These are phyloP conservation scores for Pherbina coryleti DNA, from an alignment of 2,888 invertebrate species.

Conservation along the genomic window DNA sequence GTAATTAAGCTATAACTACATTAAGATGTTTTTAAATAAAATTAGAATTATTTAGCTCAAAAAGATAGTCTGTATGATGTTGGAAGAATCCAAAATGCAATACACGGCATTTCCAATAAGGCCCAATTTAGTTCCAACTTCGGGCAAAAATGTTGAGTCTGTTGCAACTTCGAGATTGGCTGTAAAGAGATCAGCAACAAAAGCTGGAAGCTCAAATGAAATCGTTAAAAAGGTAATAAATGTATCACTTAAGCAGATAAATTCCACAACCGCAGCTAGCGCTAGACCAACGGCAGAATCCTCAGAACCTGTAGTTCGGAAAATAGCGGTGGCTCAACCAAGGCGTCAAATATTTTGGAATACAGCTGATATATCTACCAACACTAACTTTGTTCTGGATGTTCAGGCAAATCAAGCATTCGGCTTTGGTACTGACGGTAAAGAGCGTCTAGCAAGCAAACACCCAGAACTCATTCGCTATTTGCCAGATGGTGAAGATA, in stretches of 20 bases:
- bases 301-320: conserved; percentile 22
- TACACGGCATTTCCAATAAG: conserved; percentile 61
- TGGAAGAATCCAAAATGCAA: conserved; percentile 68
- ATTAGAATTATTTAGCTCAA: conserved; percentile 55
- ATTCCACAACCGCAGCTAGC: not conserved
- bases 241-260: not conserved
- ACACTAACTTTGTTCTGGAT: conserved; percentile 75
- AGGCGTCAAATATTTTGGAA: conserved; percentile 73
- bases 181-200: conserved; percentile 59
- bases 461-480: conserved; percentile 78
- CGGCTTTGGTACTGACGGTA: conserved; percentile 68
- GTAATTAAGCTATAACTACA: conserved; percentile 54
- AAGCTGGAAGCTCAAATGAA: conserved; percentile 47
- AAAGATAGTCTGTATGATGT: conserved; percentile 67
- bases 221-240: conserved; percentile 36
- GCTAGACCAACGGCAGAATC: not conserved
- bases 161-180: conserved; percentile 48
- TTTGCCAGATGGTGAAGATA: conserved; percentile 76
- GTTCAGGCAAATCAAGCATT: conserved; percentile 68
- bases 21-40: not conserved
- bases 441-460: conserved; percentile 75
- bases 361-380: conserved; percentile 72
- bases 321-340: conserved; percentile 38
- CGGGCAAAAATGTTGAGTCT: conserved; percentile 19
- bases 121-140: conserved; percentile 22